phyloP scores from a whole-genome alignment of 2,113 vertebrate species.

The Anas platyrhynchos region DNA sequence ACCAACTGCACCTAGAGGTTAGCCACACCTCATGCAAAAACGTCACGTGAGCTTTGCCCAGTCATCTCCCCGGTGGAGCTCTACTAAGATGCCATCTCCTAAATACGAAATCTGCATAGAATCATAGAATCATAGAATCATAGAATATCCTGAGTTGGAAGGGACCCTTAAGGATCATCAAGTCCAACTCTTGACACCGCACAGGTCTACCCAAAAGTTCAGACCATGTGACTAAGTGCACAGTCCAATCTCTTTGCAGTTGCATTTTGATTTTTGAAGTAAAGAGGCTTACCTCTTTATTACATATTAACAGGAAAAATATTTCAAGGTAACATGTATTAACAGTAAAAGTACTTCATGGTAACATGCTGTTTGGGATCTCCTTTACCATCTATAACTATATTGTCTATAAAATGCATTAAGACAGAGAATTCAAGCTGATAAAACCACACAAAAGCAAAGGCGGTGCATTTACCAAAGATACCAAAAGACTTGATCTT shows the following conservation, averaged over 20 bases:
- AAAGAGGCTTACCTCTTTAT: neutral
- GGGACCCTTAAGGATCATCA: too few species aligned
- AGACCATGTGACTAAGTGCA: too few species aligned
- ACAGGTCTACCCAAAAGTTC: too few species aligned
- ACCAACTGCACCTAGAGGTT: neutral
- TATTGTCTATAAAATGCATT: neutral
- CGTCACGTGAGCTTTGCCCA: neutral
- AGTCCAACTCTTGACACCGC: too few species aligned
- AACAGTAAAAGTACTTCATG: neutral
- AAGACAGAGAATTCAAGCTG: neutral
- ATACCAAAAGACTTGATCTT: neutral
- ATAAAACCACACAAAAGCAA: neutral
- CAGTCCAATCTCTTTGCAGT: neutral
- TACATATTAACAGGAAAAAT: neutral
- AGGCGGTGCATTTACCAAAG: neutral
- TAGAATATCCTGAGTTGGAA: too few species aligned
- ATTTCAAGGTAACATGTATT: neutral
- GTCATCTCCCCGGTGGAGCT: neutral
- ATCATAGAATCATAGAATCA: too few species aligned
- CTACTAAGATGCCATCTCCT: neutral
- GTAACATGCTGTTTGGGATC: neutral
- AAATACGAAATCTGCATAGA: neutral
- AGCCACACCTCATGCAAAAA: neutral
- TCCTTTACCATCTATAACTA: neutral
- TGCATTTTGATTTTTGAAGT: neutral